Evolutionary conservation across 2,113 vertebrate genomes (phyloP).

Genomic region (Salvelinus namaycush): DNA sequence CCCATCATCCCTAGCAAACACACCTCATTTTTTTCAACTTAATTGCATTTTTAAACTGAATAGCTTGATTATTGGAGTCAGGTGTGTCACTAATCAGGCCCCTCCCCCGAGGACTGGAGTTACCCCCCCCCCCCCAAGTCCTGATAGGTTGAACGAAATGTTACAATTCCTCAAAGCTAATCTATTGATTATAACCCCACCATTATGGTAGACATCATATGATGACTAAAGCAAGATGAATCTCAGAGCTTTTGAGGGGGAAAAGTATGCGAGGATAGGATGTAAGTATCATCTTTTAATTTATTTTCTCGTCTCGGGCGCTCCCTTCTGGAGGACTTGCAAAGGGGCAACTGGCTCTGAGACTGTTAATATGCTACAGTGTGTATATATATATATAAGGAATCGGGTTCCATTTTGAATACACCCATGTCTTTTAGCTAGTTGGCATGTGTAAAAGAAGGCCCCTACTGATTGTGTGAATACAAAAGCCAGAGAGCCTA

Average conservation of each 20-base stretch:
- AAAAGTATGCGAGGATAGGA: slow-evolving; percentile 98
- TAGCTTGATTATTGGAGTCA: too few relatives aligned
- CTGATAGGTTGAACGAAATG: slow-evolving; percentile 81
- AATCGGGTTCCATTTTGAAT: too few relatives aligned
- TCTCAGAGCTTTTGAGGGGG: slow-evolving; percentile 90
- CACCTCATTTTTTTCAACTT: too few relatives aligned
- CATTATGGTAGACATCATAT: slow-evolving; percentile 99
- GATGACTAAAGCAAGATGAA: slow-evolving; percentile 99
- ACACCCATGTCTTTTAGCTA: neutral
- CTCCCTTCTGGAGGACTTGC: slow-evolving; percentile 95
- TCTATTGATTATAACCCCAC: slow-evolving; percentile 99
- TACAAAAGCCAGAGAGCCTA: slow-evolving; percentile 70
- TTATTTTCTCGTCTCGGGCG: slow-evolving; percentile 94
- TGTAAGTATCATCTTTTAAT: slow-evolving; percentile 98
- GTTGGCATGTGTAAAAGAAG: neutral
- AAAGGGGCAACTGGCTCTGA: slow-evolving; percentile 88
- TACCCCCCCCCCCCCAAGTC: too few relatives aligned
- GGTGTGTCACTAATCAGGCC: too few relatives aligned
- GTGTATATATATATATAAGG: too few relatives aligned
- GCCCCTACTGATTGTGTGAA: neutral
- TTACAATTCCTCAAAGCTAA: slow-evolving; percentile 98
- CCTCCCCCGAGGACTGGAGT: too few relatives aligned
- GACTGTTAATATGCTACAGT: too few relatives aligned
- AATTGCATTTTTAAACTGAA: too few relatives aligned
- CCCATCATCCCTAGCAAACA: too few relatives aligned